Evolutionary conservation across 1,140 invertebrate genomes (phyloP).

Genomic region (Mya arenaria): DNA sequence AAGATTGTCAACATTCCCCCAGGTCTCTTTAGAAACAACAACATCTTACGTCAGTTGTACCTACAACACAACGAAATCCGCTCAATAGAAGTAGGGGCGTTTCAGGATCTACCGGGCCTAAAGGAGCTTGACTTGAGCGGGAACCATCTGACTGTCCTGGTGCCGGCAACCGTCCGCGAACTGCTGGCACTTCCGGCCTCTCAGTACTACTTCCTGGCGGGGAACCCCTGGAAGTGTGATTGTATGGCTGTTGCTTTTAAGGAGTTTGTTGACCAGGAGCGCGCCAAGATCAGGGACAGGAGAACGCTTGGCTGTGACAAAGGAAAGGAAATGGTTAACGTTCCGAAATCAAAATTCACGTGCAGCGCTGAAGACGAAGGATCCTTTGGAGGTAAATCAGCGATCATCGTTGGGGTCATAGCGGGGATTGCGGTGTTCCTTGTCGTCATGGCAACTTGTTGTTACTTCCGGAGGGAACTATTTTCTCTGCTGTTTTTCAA

Average conservation of each 20-base stretch:
- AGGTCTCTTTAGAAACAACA: slow-evolving; percentile 24
- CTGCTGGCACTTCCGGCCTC: slow-evolving; percentile 2
- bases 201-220: neutral
- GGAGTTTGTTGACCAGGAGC: slow-evolving; percentile 22
- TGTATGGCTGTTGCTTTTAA: slow-evolving; percentile 26
- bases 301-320: slow-evolving; percentile 2
- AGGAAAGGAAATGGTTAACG: neutral
- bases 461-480: slow-evolving; percentile 38
- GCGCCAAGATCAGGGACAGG: slow-evolving; percentile 41
- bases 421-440: slow-evolving; percentile 1
- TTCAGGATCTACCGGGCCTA: neutral
- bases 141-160: slow-evolving; percentile 13
- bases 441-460: neutral
- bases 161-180: slow-evolving; percentile 6
- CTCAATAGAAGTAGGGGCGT: slow-evolving; percentile 8
- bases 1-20: neutral
- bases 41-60: slow-evolving; percentile 2
- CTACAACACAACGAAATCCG: slow-evolving; percentile 13
- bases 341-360: slow-evolving; percentile 21
- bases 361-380: neutral
- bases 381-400: neutral
- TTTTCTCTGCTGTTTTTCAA: slow-evolving; percentile 25
- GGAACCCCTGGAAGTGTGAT: slow-evolving; percentile 24
- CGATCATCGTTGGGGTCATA: slow-evolving; percentile 4
- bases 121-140: slow-evolving; percentile 30